phyloP scores from a whole-genome alignment of 1,140 invertebrate species.

The Branchinecta lynchi region DNA sequence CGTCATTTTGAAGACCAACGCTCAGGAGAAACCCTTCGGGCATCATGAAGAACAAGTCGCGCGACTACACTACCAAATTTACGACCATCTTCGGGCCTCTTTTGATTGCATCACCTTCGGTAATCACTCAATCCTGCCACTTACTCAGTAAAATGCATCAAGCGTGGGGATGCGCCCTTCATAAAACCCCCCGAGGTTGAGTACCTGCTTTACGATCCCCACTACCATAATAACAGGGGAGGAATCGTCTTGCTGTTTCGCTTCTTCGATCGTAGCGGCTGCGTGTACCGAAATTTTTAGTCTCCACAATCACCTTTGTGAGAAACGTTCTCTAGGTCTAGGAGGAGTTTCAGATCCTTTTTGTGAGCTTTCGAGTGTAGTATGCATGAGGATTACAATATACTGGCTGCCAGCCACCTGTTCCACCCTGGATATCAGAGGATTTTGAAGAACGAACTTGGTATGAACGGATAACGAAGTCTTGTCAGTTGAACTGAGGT shows the following conservation, averaged over 20 bases:
- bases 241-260: background rate
- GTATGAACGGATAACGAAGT: background rate
- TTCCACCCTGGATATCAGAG: background rate
- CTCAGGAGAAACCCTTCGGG: no score
- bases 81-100: no score
- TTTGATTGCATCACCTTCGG: no score
- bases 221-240: background rate
- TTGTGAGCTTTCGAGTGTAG: background rate
- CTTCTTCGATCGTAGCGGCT: background rate
- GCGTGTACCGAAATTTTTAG: background rate
- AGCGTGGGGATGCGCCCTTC: no score
- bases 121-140: no score
- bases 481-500: no score
- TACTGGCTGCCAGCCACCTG: background rate
- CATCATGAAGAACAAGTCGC: no score
- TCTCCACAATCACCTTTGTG: background rate
- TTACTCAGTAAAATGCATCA: no score
- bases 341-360: background rate
- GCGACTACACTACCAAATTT: no score
- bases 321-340: background rate
- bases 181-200: background rate
- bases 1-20: no score
- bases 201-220: background rate
- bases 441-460: background rate
- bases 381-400: constrained; percentile 7